phyloP scores from a whole-genome alignment of 1,140 invertebrate genomes.

The Drosophila asahinai region DNA sequence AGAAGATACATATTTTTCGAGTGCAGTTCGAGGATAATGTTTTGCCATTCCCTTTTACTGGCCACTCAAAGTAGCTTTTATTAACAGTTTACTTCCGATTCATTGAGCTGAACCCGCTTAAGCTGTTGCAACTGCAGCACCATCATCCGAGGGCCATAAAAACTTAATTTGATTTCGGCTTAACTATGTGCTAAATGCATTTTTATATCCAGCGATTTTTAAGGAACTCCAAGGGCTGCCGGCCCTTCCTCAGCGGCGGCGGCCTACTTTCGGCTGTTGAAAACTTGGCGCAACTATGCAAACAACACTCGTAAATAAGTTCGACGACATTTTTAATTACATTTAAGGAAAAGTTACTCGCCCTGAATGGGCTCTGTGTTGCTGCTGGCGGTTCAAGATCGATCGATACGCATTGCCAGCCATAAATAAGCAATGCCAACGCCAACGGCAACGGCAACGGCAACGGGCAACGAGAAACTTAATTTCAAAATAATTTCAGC shows the following conservation, averaged over 20 bases:
- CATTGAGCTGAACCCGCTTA: slow-evolving; percentile 36
- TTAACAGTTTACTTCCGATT: slow-evolving; percentile 54
- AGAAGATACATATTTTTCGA: neutral
- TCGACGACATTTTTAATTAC: slow-evolving; percentile 83
- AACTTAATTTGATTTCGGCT: slow-evolving; percentile 49
- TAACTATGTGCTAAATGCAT: slow-evolving; percentile 56
- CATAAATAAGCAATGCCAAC: slow-evolving; percentile 77
- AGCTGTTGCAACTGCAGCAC: slow-evolving; percentile 13
- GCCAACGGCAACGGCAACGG: slow-evolving; percentile 48
- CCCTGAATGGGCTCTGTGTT: slow-evolving; percentile 18
- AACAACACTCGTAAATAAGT: slow-evolving; percentile 80
- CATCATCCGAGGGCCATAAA: slow-evolving; percentile 26
- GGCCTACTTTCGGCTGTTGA: slow-evolving; percentile 39
- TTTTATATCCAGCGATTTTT: slow-evolving; percentile 39
- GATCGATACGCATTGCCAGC: slow-evolving; percentile 73
- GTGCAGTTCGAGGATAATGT: slow-evolving; percentile 5
- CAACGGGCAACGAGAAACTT: slow-evolving; percentile 63
- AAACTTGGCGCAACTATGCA: slow-evolving; percentile 68
- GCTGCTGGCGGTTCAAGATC: slow-evolving; percentile 60
- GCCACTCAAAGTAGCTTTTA: slow-evolving; percentile 47
- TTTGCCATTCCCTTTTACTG: slow-evolving; percentile 14
- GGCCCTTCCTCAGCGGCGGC: neutral
- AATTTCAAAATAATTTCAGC: slow-evolving; percentile 79
- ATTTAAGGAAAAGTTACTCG: slow-evolving; percentile 71
- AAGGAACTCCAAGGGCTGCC: slow-evolving; percentile 3